A percentile compares a stretch with the other conserved stretches of the same genome.
phyloP scores from a whole-genome alignment of 2,113 vertebrate genomes.

The Sakesphorus luctuosus region DNA sequence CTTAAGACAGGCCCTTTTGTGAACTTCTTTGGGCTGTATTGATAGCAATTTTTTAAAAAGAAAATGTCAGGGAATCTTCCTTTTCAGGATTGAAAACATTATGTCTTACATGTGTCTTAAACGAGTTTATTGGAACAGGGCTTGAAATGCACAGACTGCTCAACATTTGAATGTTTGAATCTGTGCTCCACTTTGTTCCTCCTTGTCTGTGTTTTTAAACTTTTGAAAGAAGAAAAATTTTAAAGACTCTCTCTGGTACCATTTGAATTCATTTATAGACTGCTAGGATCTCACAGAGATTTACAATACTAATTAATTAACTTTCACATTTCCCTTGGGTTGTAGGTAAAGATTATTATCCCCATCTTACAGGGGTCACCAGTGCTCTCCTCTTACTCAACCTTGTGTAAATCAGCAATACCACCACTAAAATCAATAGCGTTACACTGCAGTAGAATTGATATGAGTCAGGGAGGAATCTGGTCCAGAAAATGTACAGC shows the following conservation, averaged over 20 bases:
- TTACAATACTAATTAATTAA: constrained; percentile 67
- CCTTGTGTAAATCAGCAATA: constrained; percentile 55
- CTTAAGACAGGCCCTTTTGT: constrained; percentile 61
- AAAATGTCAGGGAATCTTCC: constrained; percentile 13
- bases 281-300: constrained; percentile 11
- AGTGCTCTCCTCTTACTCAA: constrained; percentile 17
- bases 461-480: not conserved
- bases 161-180: not conserved
- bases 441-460: constrained; percentile 5
- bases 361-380: constrained; percentile 17
- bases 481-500: not conserved
- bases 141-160: not conserved
- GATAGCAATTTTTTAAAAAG: constrained; percentile 46
- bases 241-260: constrained; percentile 7
- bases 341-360: constrained; percentile 51
- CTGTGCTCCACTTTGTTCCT: not conserved
- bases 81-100: constrained; percentile 17
- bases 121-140: not conserved
- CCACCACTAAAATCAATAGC: constrained; percentile 33
- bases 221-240: constrained; percentile 7
- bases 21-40: constrained; percentile 45
- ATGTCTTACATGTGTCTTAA: not conserved
- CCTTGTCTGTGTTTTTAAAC: constrained; percentile 10
- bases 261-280: constrained; percentile 44
- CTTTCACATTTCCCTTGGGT: constrained; percentile 43